A percentile compares a stretch with the other conserved stretches of the same genome.
Conservation (phyloP, 2,113 vertebrate genomes). For the Paraplagusia blochii region DNA sequence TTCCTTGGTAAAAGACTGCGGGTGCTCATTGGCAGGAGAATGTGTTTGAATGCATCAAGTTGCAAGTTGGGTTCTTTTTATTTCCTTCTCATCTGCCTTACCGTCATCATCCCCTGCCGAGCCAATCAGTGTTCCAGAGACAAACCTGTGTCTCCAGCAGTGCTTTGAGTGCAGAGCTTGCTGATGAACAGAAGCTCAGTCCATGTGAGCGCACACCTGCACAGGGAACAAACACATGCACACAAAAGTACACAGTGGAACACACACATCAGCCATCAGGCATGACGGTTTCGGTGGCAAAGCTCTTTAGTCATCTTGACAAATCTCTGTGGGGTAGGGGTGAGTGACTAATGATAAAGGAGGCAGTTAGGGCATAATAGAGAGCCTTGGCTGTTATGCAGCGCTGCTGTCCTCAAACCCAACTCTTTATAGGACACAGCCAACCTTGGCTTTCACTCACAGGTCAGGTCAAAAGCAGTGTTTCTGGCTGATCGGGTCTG, state of each 20-base stretch:
- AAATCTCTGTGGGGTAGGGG: slow-evolving; percentile 43
- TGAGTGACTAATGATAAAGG: slow-evolving; percentile 64
- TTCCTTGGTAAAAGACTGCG: no score
- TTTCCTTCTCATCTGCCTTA: slow-evolving; percentile 62
- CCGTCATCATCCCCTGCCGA: slow-evolving; percentile 53
- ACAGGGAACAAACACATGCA: slow-evolving; percentile 24
- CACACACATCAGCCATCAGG: slow-evolving; percentile 10
- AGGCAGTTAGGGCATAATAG: slow-evolving; percentile 54
- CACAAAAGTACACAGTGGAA: slow-evolving; percentile 1
- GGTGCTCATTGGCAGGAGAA: no score
- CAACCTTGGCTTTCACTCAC: slow-evolving; percentile 32
- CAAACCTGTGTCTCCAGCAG: slow-evolving; percentile 48
- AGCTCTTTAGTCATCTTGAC: slow-evolving; percentile 43
- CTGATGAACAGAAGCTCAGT: slow-evolving; percentile 43
- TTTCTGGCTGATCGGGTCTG: slow-evolving; percentile 49
- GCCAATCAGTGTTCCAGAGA: slow-evolving; percentile 66
- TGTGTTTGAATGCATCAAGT: neutral
- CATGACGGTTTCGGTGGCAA: slow-evolving; percentile 20
- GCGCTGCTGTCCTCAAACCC: slow-evolving; percentile 47
- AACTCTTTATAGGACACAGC: slow-evolving; percentile 41
- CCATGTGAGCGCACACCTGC: slow-evolving; percentile 35
- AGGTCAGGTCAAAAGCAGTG: slow-evolving; percentile 50
- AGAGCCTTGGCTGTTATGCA: slow-evolving; percentile 42
- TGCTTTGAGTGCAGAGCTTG: slow-evolving; percentile 35
- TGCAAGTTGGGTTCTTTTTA: slow-evolving; percentile 59